Base-by-base conservation (phyloP, 2,113 vertebrate genomes). In the Chaetorhynchus papuensis region DNA sequence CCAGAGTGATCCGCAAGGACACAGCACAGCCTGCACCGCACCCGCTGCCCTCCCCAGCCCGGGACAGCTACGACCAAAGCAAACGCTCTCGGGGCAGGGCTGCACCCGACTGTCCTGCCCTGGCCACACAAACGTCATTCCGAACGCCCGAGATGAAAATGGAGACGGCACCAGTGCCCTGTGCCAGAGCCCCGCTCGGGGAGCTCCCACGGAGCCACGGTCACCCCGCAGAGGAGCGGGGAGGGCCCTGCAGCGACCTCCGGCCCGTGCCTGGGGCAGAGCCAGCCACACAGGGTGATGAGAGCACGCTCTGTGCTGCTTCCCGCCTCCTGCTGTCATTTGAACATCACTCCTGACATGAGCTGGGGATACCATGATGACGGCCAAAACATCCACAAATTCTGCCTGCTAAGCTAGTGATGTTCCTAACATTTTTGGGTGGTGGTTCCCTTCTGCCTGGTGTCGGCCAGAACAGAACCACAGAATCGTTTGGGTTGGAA, bases 41-140 rank as follows among this genome's bases (percentile, higher is more conserved):
- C 23, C 24, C 33, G 2, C 57, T 4, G 2, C 27, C 49, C 37
- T 56, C 33, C 44, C 0, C 1, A 7, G 3, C 41, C 57, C 33
- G 9, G n/a, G 31, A 47, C 2, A 0, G n/a, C 82, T 8, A 3
- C 15, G 4, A 4, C 11, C 12, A 56, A 59, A 47, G 14, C 28
- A 17, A 30, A 19, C 6, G 26, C 18, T 26, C 44, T 12, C 50
- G 9, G 57, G 69, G 47, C 41, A 85, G 23, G 21, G 56, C 33
- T 31, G 10, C 17, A 26, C 33, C 49, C 16, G 4, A 3, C 0
- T 20, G 22, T 52, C 7, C 71, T 41, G 39, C 23, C 9, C 39
- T 13, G 35, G 30, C 10, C 28, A 20, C 8, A 2, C 5, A 6
- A 26, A 13, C 0, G 0, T 5, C 10, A 3, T 7, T 11, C 19